Evolutionary conservation across 2,113 vertebrate genomes (phyloP).

Genomic region (Mobula birostris): DNA sequence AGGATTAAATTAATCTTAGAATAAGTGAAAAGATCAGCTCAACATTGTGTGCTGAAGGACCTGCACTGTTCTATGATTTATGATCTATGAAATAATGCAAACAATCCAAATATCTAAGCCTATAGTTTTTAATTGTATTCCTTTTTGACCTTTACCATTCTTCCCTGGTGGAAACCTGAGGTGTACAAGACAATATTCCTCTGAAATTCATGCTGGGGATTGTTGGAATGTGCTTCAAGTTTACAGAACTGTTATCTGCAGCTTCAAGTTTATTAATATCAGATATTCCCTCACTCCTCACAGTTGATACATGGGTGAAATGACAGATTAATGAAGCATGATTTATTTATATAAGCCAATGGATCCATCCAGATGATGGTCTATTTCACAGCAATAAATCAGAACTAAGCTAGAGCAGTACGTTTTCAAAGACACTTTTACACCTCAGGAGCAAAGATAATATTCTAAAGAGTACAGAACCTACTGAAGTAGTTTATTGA

Average conservation of each 20-base stretch:
- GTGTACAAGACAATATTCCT: not conserved
- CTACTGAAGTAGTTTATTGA: not conserved
- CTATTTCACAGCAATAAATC: not conserved
- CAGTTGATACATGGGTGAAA: not conserved
- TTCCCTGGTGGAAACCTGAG: too few species aligned
- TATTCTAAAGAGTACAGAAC: constrained; percentile 1
- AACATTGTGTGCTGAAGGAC: too few species aligned
- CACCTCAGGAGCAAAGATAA: not conserved
- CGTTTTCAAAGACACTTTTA: not conserved
- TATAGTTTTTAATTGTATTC: too few species aligned
- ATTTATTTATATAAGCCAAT: not conserved
- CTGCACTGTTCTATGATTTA: too few species aligned
- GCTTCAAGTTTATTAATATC: not conserved
- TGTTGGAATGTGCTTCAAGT: not conserved
- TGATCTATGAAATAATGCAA: too few species aligned
- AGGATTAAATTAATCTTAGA: too few species aligned
- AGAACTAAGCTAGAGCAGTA: not conserved
- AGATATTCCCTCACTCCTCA: not conserved
- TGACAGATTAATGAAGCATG: not conserved
- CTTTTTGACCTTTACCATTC: too few species aligned
- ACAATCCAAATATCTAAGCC: too few species aligned
- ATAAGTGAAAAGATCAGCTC: too few species aligned
- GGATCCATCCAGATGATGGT: not conserved
- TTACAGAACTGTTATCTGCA: not conserved
- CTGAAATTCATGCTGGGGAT: not conserved